Percentiles rank a stretch among this genome's conserved stretches.
Evolutionary conservation across 2,113 vertebrate genomes (phyloP).

Genomic region (Hippopotamus amphibius): DNA sequence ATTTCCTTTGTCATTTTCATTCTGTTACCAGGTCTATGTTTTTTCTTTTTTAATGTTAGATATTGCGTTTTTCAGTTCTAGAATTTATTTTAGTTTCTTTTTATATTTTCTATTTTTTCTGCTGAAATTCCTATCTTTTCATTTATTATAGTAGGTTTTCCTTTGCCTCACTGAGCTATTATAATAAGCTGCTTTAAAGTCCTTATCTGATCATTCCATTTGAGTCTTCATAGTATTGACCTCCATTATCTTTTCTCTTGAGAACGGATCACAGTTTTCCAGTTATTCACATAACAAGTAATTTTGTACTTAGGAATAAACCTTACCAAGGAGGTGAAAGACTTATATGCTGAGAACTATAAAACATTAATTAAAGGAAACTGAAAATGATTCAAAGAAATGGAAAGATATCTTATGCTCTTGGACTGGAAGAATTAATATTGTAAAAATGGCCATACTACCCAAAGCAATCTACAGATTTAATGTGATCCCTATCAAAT

Average conservation of each 20-base stretch:
- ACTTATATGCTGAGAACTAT: too few species aligned
- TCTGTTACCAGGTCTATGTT: background rate
- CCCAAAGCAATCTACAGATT: too few species aligned
- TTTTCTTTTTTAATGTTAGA: background rate
- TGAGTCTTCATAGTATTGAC: background rate
- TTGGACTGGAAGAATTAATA: too few species aligned
- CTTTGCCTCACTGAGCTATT: background rate
- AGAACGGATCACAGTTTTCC: background rate
- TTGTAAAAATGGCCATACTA: too few species aligned
- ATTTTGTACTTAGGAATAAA: too few species aligned
- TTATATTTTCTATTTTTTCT: background rate
- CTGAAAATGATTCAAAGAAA: too few species aligned
- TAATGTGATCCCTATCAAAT: too few species aligned
- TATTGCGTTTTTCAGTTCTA: background rate
- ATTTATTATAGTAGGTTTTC: background rate
- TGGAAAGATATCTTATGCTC: too few species aligned
- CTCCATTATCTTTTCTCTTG: background rate
- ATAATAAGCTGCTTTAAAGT: background rate
- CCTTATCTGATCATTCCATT: background rate
- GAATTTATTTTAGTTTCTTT: background rate
- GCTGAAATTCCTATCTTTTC: background rate
- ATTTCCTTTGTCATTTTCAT: conserved; percentile 22
- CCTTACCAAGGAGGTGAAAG: too few species aligned
- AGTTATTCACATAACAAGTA: background rate
- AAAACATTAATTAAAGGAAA: too few species aligned